Conservation (phyloP, 1,140 invertebrate genomes). For the Cydia pomonella region DNA sequence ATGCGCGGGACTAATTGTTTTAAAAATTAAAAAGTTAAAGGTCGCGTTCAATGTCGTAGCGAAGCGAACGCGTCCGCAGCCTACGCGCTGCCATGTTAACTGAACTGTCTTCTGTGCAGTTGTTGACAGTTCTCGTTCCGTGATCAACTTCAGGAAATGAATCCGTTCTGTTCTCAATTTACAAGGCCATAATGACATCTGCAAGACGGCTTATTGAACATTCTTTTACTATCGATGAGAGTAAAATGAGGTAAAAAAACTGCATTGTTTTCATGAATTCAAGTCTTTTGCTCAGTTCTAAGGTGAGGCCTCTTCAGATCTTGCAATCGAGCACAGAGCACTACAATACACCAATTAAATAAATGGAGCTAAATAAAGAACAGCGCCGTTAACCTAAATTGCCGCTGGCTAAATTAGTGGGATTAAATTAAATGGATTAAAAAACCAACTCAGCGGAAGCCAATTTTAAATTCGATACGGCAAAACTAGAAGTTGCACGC, state of each 20-base stretch:
- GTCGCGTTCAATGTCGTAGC: conserved; percentile 39
- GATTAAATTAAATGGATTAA: conserved; percentile 8
- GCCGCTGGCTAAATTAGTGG: background rate
- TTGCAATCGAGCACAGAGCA: background rate
- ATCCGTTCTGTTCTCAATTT: conserved; percentile 13
- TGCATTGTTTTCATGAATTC: background rate
- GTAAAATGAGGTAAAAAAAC: background rate
- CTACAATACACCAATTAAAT: conserved; percentile 27
- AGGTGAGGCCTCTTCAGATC: background rate
- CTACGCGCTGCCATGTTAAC: conserved; percentile 42
- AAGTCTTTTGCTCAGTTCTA: background rate
- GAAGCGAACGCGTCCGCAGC: conserved; percentile 45
- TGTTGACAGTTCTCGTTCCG: conserved; percentile 13
- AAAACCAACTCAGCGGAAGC: background rate
- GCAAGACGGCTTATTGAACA: background rate
- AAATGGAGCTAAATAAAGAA: conserved; percentile 17
- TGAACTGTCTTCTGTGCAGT: conserved; percentile 39
- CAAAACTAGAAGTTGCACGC: background rate
- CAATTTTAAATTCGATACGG: conserved; percentile 12
- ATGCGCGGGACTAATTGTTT: conserved; percentile 28
- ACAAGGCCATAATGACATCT: conserved; percentile 27
- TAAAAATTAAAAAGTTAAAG: conserved; percentile 46
- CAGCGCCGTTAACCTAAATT: conserved; percentile 21
- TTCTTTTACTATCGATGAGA: background rate
- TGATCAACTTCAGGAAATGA: conserved; percentile 19